Evolutionary conservation across 2,113 vertebrate species (phyloP), one percentile per base, ranked within the genome.

Genomic region (Megaleporinus macrocephalus): DNA sequence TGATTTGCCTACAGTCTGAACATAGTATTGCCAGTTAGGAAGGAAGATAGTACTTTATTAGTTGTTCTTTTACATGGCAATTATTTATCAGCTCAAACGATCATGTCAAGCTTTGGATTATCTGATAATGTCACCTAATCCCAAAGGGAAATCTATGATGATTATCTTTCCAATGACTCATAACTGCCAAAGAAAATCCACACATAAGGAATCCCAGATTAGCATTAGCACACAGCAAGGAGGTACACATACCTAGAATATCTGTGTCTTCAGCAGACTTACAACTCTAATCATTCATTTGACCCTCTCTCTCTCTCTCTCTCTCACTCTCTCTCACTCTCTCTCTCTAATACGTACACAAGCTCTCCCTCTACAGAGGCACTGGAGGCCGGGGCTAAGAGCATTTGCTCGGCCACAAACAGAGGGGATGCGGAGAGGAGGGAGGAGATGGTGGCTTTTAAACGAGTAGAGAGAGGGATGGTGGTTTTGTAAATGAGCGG

Each of bases 121-220:
- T 80, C 62, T 80, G 85, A 77, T 83, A 83, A 80, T 33, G 51
- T 80, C 73, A 63, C 71, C 70, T 83, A 86, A 86, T 86, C 78
- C 49, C 36, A 77, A 26, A 14, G 36, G 61, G 72, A 83, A 66
- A 78, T 85, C 78, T 41, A 70, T 44, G 65, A 82, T 82, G 80
- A 78, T 82, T 82, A 85, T 82, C 76, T 51, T 83, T 63, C 61
- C 83, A 80, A 83, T 83, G 80, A 72, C 75, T 51, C 51, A 9
- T 73, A 86, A 83, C 80, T 72, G 68, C 81, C 69, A 61, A 83
- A 83, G 71, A 83, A 69, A 29, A 73, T 81, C 73, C 61, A 72
- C 73, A 80, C 73, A 77, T 55, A 76, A 57, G 63, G 78, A 83
- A 80, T 80, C 76, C 79, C 59, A 76, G 85, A 80, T 78, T 79